Conservation (phyloP, 2,888 invertebrate genomes). For the Sphaeridia pumilis region DNA sequence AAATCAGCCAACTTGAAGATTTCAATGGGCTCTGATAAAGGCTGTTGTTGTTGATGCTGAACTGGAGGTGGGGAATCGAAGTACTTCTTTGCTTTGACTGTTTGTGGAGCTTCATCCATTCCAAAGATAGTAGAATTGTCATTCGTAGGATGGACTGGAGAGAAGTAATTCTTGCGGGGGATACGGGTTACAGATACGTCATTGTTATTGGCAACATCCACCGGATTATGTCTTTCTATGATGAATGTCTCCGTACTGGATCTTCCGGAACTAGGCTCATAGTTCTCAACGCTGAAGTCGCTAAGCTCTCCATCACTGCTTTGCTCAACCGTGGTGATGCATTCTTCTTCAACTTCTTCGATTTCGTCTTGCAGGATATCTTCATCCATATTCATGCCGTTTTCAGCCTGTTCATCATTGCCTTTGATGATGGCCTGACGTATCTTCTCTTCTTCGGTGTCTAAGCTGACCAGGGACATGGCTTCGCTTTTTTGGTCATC, state of each 20-base stretch:
- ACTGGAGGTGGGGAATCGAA: neutral
- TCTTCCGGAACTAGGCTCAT: slow-evolving; percentile 1
- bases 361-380: neutral
- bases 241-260: slow-evolving; percentile 10
- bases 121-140: neutral
- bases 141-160: neutral
- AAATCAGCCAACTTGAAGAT: no score
- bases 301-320: neutral
- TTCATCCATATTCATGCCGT: neutral
- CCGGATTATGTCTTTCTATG: slow-evolving; percentile 2
- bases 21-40: no score
- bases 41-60: no score
- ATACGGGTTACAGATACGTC: neutral
- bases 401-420: no score
- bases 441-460: slow-evolving; percentile 3
- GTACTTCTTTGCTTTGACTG: neutral
- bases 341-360: neutral
- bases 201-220: slow-evolving; percentile 6
- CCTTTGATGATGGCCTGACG: neutral
- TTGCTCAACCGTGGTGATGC: neutral
- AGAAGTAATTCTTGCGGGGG: slow-evolving; percentile 1
- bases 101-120: neutral
- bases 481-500: slow-evolving; percentile 5
- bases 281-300: neutral
- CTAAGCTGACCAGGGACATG: slow-evolving; percentile 7